phyloP scores from a whole-genome alignment of 2,888 invertebrate species.

The Ophraella communa region DNA sequence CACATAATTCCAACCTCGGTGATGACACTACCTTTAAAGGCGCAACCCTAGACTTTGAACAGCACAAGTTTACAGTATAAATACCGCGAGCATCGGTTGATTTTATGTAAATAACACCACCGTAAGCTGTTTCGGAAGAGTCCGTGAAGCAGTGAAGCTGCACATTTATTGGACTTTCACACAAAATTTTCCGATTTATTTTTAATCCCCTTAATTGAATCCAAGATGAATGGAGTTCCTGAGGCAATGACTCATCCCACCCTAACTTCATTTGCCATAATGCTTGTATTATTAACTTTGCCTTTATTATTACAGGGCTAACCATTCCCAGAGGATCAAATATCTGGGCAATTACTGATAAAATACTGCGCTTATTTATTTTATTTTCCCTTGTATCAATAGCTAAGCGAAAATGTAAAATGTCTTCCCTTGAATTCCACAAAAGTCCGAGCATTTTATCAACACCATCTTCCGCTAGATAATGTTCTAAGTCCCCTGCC shows the following conservation, averaged over 20 bases:
- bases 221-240: slow-evolving; percentile 9
- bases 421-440: slow-evolving; percentile 18
- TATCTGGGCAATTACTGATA: slow-evolving; percentile 3
- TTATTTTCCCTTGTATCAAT: not conserved
- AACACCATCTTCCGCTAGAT: slow-evolving; percentile 9
- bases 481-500: not conserved
- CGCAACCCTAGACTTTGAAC: too few relatives aligned
- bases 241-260: slow-evolving; percentile 15
- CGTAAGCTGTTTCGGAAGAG: too few relatives aligned
- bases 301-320: slow-evolving; percentile 13
- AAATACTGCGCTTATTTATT: slow-evolving; percentile 13
- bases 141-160: slow-evolving; percentile 13
- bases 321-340: slow-evolving; percentile 17
- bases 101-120: too few relatives aligned
- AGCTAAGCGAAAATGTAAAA: not conserved
- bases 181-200: slow-evolving; percentile 17
- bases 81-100: not conserved
- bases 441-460: slow-evolving; percentile 18
- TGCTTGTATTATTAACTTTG: slow-evolving; percentile 13
- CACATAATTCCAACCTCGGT: too few relatives aligned
- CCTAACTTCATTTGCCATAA: slow-evolving; percentile 18
- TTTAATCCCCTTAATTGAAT: slow-evolving; percentile 2
- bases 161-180: not conserved
- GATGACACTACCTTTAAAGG: too few relatives aligned
- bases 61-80: slow-evolving; percentile 8